Conservation (phyloP, 2,797 vertebrate genomes). For the Chaenodraco wilsoni region DNA sequence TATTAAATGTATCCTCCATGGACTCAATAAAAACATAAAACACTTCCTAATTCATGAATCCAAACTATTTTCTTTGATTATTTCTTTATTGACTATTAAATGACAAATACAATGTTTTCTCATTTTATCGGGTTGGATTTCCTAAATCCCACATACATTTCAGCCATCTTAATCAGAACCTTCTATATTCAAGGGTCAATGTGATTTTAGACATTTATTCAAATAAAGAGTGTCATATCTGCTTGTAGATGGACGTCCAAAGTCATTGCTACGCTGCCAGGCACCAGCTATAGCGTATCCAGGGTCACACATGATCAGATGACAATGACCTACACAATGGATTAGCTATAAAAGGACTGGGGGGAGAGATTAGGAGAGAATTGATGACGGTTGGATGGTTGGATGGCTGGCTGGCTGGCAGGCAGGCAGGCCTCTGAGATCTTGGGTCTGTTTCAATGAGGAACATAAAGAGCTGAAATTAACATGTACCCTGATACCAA, state of each 20-base stretch:
- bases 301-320: conserved; percentile 79
- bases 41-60: neutral
- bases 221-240: conserved; percentile 18
- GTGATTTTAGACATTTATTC: neutral
- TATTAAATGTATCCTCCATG: fast-evolving
- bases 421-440: conserved; percentile 55
- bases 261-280: conserved; percentile 45
- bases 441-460: conserved; percentile 73
- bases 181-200: neutral
- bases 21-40: neutral
- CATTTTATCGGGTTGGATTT: neutral
- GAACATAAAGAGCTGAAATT: conserved; percentile 78
- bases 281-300: conserved; percentile 60
- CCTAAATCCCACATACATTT: neutral
- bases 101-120: neutral
- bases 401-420: conserved; percentile 39
- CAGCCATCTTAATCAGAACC: neutral
- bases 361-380: conserved; percentile 75
- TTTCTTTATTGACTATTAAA: neutral
- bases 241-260: conserved; percentile 52
- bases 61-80: neutral
- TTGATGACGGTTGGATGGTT: conserved; percentile 73
- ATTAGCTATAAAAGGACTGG: conserved; percentile 71
- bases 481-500: conserved; percentile 79
- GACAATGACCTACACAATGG: conserved; percentile 80